Percentiles rank a stretch among this genome's conserved stretches.
Evolutionary conservation across 2,113 vertebrate species (phyloP).

Genomic region (Tachycineta bicolor): DNA sequence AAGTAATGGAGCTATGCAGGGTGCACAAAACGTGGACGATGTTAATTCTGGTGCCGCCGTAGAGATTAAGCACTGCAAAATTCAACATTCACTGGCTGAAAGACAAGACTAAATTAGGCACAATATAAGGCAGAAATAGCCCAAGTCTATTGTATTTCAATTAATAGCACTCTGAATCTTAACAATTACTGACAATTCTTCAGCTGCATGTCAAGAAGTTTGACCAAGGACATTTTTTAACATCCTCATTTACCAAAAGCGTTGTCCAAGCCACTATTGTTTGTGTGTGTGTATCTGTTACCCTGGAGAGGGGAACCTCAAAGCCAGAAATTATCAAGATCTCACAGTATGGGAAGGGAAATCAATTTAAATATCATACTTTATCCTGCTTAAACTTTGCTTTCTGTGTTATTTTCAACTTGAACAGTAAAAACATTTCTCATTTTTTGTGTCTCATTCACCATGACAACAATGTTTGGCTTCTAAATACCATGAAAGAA

Average conservation of each 20-base stretch:
- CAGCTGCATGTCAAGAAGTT: background rate
- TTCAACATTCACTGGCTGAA: background rate
- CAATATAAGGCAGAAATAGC: background rate
- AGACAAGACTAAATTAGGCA: background rate
- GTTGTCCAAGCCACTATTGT: background rate
- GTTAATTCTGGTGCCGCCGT: background rate
- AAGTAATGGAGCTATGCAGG: background rate
- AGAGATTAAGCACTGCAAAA: background rate
- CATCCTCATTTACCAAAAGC: background rate
- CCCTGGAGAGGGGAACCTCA: background rate
- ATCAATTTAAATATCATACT: background rate
- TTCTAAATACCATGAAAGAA: background rate
- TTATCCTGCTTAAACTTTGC: background rate
- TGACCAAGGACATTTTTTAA: background rate
- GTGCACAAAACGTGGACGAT: accelerated
- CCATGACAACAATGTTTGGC: background rate
- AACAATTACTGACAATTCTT: background rate
- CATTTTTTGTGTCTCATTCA: background rate
- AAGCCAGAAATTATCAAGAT: background rate
- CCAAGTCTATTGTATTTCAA: background rate
- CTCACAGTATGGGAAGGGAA: background rate
- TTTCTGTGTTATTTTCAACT: background rate
- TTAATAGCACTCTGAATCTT: background rate
- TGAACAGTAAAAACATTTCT: background rate
- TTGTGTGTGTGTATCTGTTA: background rate